Evolutionary conservation across 2,888 invertebrate species (phyloP), one percentile per base, ranked within the genome.

Genomic region (Xylota segnis): DNA sequence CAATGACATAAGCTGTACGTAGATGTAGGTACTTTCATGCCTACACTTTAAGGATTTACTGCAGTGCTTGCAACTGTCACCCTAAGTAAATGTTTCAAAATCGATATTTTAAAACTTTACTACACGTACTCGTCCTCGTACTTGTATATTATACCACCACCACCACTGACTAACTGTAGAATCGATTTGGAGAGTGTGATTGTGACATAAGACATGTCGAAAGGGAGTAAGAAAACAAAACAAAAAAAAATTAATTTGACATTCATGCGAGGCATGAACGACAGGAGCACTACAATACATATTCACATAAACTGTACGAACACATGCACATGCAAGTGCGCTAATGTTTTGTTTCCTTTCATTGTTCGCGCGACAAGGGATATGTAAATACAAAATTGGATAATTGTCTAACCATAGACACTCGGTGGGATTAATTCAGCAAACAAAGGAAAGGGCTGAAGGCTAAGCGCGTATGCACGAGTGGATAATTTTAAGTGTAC

Each of bases 301-400:
- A 70, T 58, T 68, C 68, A 54, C 45, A 14, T 10, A 18, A 29
- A 74, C 16, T 37, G 12, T 23, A 23, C 23, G 3, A 2, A 23
- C 37, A 52, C 29, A 12, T 54, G 59, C 32, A 61, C 50, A 29
- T 72, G 40, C 23, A 23, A 59, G 40, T 54, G 61, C 61, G 27
- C 59, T 16, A 40, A 29, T 61, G 14, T 72, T 61, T 16, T 0
- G 6, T 59, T 61, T 2, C 16, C 9, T 58, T 58, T 50, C 23
- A 45, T 61, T 52, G 34, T 37, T 70, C 40, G 56, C 43, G 56
- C 43, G 56, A 43, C 43, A 45, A 43, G 50, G 37, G 34, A 52
- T 70, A 54, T 61, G 54, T 43, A 70, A 61, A 54, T 45, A 54
- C 12, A 23, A 45, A 70, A 77, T 70, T 77, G 77, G 32, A 68